Percentiles rank a stretch among this genome's conserved stretches.
These are phyloP conservation scores for Ginglymostoma cirratum DNA, from an alignment of 2,113 vertebrate genomes.

Conservation along the genomic window DNA sequence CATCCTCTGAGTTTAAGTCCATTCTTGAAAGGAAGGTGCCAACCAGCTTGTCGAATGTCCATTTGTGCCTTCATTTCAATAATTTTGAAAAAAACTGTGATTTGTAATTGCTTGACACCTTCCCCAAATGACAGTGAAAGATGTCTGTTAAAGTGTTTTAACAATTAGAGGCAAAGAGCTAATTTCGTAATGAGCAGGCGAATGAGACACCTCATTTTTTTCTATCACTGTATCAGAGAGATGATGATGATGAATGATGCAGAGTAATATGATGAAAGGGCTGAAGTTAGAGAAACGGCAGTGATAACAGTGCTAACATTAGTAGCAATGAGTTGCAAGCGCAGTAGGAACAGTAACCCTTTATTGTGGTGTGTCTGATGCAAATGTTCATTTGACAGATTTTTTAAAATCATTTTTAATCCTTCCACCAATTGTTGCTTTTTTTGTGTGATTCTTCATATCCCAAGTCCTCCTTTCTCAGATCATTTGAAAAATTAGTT, in stretches of 20 bases:
- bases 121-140: neutral
- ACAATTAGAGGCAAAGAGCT: slow-evolving; percentile 4
- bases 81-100: neutral
- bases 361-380: neutral
- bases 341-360: neutral
- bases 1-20: neutral
- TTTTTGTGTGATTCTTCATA: neutral
- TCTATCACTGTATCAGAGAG: neutral
- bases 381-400: neutral
- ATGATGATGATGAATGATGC: slow-evolving; percentile 29
- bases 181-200: neutral
- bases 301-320: neutral
- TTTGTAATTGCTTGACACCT: neutral
- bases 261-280: neutral
- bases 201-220: slow-evolving; percentile 6
- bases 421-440: neutral
- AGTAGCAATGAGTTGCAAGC: neutral
- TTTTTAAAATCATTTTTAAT: too few species aligned
- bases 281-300: neutral
- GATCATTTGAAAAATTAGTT: neutral
- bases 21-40: neutral
- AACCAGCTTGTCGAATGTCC: neutral
- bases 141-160: slow-evolving; percentile 27
- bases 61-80: neutral
- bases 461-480: neutral